Evolutionary conservation across 30 jellyfish, hydroid and myxozoan species (phyloP).

Genomic region (Hydra vulgaris): DNA sequence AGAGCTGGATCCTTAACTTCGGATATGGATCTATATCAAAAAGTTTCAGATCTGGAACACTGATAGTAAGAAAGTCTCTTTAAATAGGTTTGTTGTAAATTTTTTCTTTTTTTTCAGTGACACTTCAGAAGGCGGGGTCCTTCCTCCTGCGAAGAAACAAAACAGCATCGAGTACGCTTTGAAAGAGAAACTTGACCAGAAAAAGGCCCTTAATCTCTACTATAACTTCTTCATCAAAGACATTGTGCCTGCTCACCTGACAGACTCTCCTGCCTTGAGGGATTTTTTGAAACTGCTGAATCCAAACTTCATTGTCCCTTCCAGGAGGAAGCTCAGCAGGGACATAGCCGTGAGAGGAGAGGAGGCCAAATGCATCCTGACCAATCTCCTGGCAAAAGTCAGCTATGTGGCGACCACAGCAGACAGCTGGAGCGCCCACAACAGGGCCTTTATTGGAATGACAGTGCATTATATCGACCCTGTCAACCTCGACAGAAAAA

Average conservation of each 20-base stretch:
- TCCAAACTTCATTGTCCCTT: conserved; percentile 7
- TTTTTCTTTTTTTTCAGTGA: neutral
- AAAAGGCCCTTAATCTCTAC: neutral
- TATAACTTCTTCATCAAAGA: conserved; percentile 4
- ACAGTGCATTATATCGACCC: conserved; percentile 18
- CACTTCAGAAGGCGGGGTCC: neutral
- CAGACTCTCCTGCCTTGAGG: conserved; percentile 8
- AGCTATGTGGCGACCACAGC: conserved; percentile 12
- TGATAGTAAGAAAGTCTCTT: neutral
- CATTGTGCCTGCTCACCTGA: conserved; percentile 1
- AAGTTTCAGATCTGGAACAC: neutral
- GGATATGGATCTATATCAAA: neutral
- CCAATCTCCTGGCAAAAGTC: neutral
- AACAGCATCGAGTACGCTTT: neutral
- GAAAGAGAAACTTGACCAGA: neutral
- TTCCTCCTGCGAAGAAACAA: neutral
- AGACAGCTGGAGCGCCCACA: conserved; percentile 20
- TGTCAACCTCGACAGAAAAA: neutral
- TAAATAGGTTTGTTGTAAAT: neutral
- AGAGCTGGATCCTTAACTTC: neutral
- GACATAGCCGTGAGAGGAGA: neutral
- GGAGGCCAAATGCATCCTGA: conserved; percentile 2
- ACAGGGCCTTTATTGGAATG: conserved; percentile 13
- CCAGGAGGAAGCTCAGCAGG: neutral
- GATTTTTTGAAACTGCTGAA: neutral